Base-by-base conservation (phyloP, 2,888 invertebrate genomes). In the Beris morrisii region DNA sequence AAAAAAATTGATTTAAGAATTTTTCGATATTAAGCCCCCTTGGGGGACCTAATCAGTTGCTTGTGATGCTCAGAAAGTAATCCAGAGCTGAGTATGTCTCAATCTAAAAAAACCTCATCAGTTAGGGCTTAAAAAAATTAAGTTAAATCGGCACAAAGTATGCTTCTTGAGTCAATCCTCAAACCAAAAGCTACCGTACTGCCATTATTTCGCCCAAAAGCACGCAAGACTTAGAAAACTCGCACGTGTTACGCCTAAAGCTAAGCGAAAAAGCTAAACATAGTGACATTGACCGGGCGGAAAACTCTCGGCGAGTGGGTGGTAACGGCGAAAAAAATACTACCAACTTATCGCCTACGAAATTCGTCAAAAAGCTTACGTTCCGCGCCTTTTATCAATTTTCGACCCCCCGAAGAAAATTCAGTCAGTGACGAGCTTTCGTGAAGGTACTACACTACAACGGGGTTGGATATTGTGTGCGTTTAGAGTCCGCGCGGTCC, bases 401-500 rank as follows among this genome's bases (percentile, higher is more conserved):
- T 52, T 43, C 61, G 22, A n/a, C 58, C 58, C 46, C 50, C 38
- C 38, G 22, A 32, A 50, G 38, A 61, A 61, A 61, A 38, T 52
- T 61, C 61, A 61, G 61, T 61, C 43, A 43, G 52, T 43, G 52
- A 52, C 61, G 61, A 61, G 61, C 61, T 61, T 61, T 61, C n/a
- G 9, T 7, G n/a, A 30, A 7, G 58, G 30, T 45, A 58, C 12
- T 44, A 46, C 31, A 58, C 7, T 4, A 22, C n/a, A 4, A 38
- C 30, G 58, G 46, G 38, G 45, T 30, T 22, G 43, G 28, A 4
- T 11, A 12, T 46, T 46, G n/a, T 22, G 44, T 46, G 12, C n/a
- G 28, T 15, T 28, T 30, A 45, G 5, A n/a, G 45, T 44, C 13
- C 13, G 13, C n/a, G 44, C 38, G 15, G 44, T 11, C 38, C 5